phyloP scores from a whole-genome alignment of 2,113 vertebrate genomes.

The Chauna torquata region DNA sequence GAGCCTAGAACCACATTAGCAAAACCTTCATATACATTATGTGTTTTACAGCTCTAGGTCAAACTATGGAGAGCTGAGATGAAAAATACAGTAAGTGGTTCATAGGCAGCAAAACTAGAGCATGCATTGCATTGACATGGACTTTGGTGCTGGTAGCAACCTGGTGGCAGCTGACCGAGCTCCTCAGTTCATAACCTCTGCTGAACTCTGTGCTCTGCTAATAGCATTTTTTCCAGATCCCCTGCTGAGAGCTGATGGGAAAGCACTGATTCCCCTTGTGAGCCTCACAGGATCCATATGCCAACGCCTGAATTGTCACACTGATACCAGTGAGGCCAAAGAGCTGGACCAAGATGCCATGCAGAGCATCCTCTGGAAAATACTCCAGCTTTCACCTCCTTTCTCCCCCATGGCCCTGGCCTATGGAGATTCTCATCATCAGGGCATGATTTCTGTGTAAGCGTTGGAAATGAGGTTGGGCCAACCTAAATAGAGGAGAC shows the following conservation, averaged over 20 bases:
- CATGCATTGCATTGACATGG: background rate
- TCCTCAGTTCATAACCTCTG: background rate
- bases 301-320: background rate
- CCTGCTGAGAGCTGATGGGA: background rate
- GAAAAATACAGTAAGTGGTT: background rate
- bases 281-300: background rate
- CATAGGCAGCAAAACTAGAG: background rate
- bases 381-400: background rate
- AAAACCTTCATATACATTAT: rapidly evolving
- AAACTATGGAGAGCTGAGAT: background rate
- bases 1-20: background rate
- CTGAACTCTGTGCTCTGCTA: background rate
- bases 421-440: background rate
- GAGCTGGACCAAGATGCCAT: background rate
- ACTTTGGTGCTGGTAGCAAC: background rate
- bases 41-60: background rate
- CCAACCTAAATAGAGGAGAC: background rate
- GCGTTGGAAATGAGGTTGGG: background rate
- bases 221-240: background rate
- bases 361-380: background rate
- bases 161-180: background rate
- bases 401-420: background rate
- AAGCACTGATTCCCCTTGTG: background rate
- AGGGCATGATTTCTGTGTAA: background rate
- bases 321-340: background rate